Percentiles rank a stretch among this genome's conserved stretches.
These are phyloP conservation scores for Macropus fuliginosus DNA, from an alignment of 2,797 vertebrate species.

Conservation along the genomic window DNA sequence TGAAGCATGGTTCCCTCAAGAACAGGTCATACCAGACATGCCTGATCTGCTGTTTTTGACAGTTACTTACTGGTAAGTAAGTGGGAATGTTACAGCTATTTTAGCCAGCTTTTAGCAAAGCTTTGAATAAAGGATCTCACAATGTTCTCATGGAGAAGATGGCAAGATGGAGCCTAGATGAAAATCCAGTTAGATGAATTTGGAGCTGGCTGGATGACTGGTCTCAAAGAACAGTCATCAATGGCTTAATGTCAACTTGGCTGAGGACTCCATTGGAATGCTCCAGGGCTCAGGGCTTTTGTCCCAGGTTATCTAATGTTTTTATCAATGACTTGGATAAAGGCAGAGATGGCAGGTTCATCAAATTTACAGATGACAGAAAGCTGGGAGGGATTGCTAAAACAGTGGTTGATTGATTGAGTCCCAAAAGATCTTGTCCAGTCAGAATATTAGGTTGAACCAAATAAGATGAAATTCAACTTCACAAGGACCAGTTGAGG, in stretches of 20 bases:
- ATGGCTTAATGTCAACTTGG: neutral
- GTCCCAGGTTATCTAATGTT: neutral
- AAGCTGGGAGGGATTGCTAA: neutral
- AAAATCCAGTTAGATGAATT: neutral
- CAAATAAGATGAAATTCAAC: neutral
- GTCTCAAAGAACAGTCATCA: neutral
- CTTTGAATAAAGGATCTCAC: neutral
- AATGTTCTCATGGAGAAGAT: neutral
- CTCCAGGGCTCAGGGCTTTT: neutral
- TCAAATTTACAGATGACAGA: neutral
- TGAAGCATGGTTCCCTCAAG: neutral
- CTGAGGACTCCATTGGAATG: neutral
- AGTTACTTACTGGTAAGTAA: neutral
- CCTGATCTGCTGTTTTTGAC: neutral
- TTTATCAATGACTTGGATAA: neutral
- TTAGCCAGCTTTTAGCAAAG: neutral
- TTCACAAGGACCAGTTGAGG: neutral
- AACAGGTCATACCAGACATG: neutral
- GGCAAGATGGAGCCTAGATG: neutral
- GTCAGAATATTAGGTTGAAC: neutral
- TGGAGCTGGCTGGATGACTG: neutral
- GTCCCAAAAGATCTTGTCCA: neutral
- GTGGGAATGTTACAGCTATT: neutral
- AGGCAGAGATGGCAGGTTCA: neutral
- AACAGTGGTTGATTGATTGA: neutral